Evolutionary conservation across 2,888 invertebrate genomes (phyloP).

Genomic region (Pseudoips prasinana): DNA sequence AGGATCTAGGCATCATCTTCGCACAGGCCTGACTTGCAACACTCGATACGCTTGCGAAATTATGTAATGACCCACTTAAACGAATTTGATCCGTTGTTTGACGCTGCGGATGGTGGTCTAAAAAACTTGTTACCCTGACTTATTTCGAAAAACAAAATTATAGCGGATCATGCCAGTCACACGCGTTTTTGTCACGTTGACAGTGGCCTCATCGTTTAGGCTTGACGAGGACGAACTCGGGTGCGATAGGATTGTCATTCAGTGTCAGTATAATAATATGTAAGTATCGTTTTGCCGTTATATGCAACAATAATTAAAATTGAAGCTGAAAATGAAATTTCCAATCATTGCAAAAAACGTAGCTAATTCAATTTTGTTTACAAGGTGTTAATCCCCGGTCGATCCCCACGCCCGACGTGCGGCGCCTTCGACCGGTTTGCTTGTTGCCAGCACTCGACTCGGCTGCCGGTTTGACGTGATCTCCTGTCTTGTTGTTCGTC

Average conservation of each 20-base stretch:
- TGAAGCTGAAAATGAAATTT: too few species aligned
- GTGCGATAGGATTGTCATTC: constrained; percentile 35
- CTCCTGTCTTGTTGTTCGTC: constrained; percentile 72
- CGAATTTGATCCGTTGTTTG: constrained; percentile 71
- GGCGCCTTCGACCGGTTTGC: constrained; percentile 79
- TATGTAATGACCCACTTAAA: constrained; percentile 77
- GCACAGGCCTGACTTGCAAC: constrained; percentile 73
- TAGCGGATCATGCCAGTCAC: constrained; percentile 24
- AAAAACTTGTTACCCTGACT: constrained; percentile 61
- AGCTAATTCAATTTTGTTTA: constrained; percentile 75
- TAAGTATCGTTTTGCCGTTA: constrained; percentile 10
- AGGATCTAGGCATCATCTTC: constrained; percentile 55
- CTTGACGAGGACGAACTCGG: constrained; percentile 18
- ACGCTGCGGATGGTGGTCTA: constrained; percentile 55
- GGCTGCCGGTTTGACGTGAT: constrained; percentile 76
- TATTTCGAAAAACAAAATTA: constrained; percentile 51
- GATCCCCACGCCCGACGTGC: constrained; percentile 56
- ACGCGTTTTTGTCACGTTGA: constrained; percentile 24
- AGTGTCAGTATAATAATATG: constrained; percentile 33
- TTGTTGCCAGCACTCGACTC: constrained; percentile 68
- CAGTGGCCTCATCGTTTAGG: constrained; percentile 41
- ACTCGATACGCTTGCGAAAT: constrained; percentile 80
- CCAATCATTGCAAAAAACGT: constrained; percentile 40
- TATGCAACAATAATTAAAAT: too few species aligned
- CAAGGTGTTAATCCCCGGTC: constrained; percentile 70